These are phyloP conservation scores for Montipora cactus DNA, from an alignment of 64 coral and sea anemone species.

Conservation along the genomic window DNA sequence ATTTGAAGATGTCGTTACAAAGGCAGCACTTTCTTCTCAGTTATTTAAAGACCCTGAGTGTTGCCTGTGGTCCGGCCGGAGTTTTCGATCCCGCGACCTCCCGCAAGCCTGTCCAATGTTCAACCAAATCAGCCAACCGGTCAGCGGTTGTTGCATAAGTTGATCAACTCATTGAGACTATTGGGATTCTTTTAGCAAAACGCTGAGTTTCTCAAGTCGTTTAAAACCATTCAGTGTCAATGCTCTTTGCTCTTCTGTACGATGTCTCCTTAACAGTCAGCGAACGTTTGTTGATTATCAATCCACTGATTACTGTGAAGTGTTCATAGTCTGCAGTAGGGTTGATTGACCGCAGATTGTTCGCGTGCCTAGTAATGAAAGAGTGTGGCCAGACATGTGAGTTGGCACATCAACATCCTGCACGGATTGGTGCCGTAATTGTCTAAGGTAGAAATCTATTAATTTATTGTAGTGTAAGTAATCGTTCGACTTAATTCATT, in stretches of 20 bases:
- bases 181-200: conserved; percentile 49
- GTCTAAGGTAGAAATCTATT: no score
- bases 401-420: background rate
- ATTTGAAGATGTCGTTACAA: no score
- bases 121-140: no score
- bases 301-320: conserved; percentile 14
- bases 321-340: conserved; percentile 22
- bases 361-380: background rate
- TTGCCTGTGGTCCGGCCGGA: no score
- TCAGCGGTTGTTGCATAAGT: background rate
- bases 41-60: no score
- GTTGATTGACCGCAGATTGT: conserved; percentile 5
- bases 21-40: no score
- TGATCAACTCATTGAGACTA: conserved; percentile 63
- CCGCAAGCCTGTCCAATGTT: no score
- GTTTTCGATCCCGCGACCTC: no score
- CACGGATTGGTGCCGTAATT: no score
- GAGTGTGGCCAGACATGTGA: conserved; percentile 22
- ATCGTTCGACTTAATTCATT: no score
- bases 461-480: no score
- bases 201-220: conserved; percentile 57
- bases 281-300: background rate
- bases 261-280: conserved; percentile 24
- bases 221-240: conserved; percentile 40
- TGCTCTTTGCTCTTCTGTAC: conserved; percentile 22